Conservation (phyloP, 2,113 vertebrate genomes). For the Charadrius vociferus region DNA sequence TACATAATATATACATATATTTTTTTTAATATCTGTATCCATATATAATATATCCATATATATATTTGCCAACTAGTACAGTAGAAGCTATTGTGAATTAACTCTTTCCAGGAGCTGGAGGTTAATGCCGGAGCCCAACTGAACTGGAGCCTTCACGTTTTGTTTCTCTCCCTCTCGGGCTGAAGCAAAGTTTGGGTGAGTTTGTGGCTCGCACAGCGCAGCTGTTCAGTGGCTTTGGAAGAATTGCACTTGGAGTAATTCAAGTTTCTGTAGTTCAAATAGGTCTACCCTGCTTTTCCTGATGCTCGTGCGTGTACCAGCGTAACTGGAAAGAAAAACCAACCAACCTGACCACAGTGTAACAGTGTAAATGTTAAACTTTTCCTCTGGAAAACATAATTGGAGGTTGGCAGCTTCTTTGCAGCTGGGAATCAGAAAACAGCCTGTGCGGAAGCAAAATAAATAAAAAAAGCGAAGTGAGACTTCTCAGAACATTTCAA, state of each 20-base stretch:
- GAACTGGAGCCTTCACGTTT: background rate
- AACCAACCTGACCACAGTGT: background rate
- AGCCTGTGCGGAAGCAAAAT: background rate
- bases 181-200: background rate
- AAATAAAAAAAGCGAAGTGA: background rate
- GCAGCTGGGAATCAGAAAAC: background rate
- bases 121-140: background rate
- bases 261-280: conserved; percentile 59
- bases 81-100: background rate
- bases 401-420: background rate
- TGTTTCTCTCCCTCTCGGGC: background rate
- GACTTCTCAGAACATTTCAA: background rate
- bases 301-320: background rate
- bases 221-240: conserved; percentile 4
- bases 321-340: background rate
- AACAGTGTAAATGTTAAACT: background rate
- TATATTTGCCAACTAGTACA: background rate
- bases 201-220: conserved; percentile 14
- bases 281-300: conserved; percentile 62
- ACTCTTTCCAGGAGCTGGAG: background rate
- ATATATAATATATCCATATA: background rate
- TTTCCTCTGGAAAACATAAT: background rate
- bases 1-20: background rate
- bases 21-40: background rate
- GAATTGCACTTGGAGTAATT: conserved; percentile 75